A percentile compares a stretch with the other conserved stretches of the same genome.
These are phyloP conservation scores for Pseudomyrmex dendroicus DNA, from an alignment of 1,140 invertebrate species.

Conservation along the genomic window DNA sequence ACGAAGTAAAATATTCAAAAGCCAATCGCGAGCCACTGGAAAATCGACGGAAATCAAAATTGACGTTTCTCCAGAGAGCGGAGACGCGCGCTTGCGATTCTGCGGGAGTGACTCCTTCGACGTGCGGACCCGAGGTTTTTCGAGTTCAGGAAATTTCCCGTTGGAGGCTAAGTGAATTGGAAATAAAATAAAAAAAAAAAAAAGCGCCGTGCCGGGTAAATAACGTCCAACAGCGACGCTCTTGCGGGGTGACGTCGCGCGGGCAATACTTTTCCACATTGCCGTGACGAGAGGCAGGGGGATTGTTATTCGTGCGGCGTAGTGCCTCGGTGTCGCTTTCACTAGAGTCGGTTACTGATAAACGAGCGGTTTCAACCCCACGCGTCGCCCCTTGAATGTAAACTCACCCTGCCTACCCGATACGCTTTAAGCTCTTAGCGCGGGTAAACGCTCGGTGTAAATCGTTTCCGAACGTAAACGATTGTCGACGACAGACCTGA, in stretches of 20 bases:
- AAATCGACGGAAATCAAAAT: conserved; percentile 64
- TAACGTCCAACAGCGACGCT: conserved; percentile 69
- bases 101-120: conserved; percentile 1
- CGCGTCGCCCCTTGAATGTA: conserved; percentile 77
- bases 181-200: conserved; percentile 77
- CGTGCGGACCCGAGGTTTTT: conserved; percentile 49
- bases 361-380: conserved; percentile 82
- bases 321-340: conserved; percentile 84
- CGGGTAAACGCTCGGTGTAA: conserved; percentile 72
- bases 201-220: conserved; percentile 68
- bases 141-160: conserved; percentile 68
- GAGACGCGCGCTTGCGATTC: conserved; percentile 50
- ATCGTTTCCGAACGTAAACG: conserved; percentile 79
- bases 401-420: conserved; percentile 78
- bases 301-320: conserved; percentile 84
- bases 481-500: conserved; percentile 77
- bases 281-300: conserved; percentile 40
- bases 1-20: conserved; percentile 25
- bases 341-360: conserved; percentile 84
- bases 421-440: conserved; percentile 69
- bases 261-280: conserved; percentile 77
- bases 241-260: conserved; percentile 28
- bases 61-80: conserved; percentile 49
- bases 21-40: conserved; percentile 22
- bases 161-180: conserved; percentile 80